Base-by-base conservation (phyloP, 2,888 invertebrate species). In the Xylota sylvarum region DNA sequence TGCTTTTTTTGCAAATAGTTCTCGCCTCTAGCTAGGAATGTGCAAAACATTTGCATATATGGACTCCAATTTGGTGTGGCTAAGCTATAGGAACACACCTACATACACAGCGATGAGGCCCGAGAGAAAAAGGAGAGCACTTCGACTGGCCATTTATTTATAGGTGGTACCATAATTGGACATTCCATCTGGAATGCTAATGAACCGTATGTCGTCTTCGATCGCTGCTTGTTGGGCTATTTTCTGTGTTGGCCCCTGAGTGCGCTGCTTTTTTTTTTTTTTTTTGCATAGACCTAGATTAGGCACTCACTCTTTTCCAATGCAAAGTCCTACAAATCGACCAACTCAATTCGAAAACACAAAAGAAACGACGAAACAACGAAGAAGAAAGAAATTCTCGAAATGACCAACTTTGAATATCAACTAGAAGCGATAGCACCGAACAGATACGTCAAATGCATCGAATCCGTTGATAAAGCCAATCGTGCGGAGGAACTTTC, bases 281-380 rank as follows among this genome's bases (percentile, higher is more conserved):
- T n/a, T n/a, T 86, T 86, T 86, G 86, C 81, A 86, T 86, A 86
- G 86, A 73, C 86, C 86, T 86, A 86, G 86, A 86, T 85, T 76
- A 85, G 80, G 85, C 70, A 72, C 65, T 80, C 52, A 60, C 30
- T 76, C 67, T 35, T 55, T 35, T 48, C 56, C 72, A 79, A 69
- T 60, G 12, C 56, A n/a, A 40, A 82, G 82, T 82, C 82, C 82
- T 82, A 82, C 76, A 82, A 82, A 70, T 76, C 82, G 82, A 70
- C 70, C 82, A 82, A 65, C 43, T 70, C 55, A 23, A 69, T 69
- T 72, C 62, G 46, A 64, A 56, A 79, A 55, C 48, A 67, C 52
- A 74, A 70, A 58, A 73, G 65, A 80, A 65, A 67, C 64, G 10
- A 55, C 50, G 17, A 40, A 55, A 32, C 23, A 52, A 56, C 37